Conservation (phyloP, 2,113 vertebrate genomes). For the Eulemur rufifrons region DNA sequence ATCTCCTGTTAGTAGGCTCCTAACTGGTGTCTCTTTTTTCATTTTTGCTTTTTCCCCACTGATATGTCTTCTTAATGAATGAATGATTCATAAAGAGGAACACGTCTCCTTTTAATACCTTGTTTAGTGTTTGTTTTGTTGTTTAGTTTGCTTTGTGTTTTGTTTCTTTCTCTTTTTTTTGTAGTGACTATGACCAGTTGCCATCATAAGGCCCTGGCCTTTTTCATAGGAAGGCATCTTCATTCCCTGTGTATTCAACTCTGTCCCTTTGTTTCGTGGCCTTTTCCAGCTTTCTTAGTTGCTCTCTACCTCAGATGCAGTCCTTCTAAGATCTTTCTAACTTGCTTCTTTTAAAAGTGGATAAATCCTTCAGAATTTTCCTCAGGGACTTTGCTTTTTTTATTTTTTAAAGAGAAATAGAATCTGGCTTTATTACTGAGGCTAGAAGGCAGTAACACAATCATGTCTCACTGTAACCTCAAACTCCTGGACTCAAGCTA, state of each 20-base stretch:
- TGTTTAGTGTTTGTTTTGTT: neutral
- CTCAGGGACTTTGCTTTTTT: neutral
- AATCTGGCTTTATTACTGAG: too few relatives aligned
- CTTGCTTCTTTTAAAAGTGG: neutral
- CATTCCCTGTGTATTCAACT: neutral
- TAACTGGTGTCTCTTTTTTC: neutral
- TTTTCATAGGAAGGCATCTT: neutral
- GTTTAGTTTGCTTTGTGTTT: conserved; percentile 16
- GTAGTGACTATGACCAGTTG: neutral
- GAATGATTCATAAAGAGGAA: neutral
- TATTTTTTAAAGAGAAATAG: too few relatives aligned
- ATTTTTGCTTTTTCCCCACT: neutral
- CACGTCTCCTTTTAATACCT: neutral
- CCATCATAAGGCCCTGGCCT: neutral
- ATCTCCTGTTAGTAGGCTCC: neutral
- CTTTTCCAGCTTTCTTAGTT: neutral
- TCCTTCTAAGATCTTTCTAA: neutral
- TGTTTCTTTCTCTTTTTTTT: neutral
- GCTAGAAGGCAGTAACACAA: too few relatives aligned
- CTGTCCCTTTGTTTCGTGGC: neutral
- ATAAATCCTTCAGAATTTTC: neutral
- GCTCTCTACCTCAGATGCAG: neutral
- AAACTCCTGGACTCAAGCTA: too few relatives aligned
- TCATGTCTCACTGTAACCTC: too few relatives aligned
- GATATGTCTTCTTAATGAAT: conserved; percentile 20